Base-by-base conservation (phyloP, 2,888 invertebrate genomes). In the Tetragonula carbonaria region DNA sequence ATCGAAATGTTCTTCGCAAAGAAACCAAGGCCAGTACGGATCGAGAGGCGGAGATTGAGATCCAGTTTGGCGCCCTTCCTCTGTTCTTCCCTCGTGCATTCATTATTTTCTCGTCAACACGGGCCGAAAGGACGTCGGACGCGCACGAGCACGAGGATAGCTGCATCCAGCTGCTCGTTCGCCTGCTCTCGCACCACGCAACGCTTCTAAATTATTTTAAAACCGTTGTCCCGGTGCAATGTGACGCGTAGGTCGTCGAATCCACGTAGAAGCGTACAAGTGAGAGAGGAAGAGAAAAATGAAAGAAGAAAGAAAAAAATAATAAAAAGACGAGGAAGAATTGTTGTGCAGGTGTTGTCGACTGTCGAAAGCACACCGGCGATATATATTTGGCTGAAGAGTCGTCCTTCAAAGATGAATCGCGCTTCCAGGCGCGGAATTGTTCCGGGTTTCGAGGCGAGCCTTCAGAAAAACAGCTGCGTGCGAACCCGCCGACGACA, bases 191-290 rank as follows among this genome's bases (percentile, higher is more conserved):
- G 55, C n/a, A 23, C 65, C 75, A 67, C 68, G 63, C 50, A 65
- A n/a, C 72, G 84, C 79, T 81, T 85, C 85, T 88, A 88, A 89
- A 90, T 89, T 89, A 90, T 90, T 89, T 90, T 89, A 90, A 45
- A 89, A 90, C 84, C 82, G 87, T 90, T 84, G 84, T 86, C 62
- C 84, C 76, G 72, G 59, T 71, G 88, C 89, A 80, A 90, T 88
- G 86, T 87, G 84, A 83, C 89, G 88, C 45, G 75, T 38, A 55
- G 16, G 66, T 66, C 72, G 70, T 55, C 70, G 80, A 78, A 82
- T 76, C 13, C n/a, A 68, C 63, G 68, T 74, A 53, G 38, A 8
- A 16, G 0, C 33, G 14, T 5, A 11, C 6, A 11, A 53, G 33
- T 5, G 21, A 45, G 55, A 23, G 50, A 68, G 21, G 18, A 55